Evolutionary conservation across 1,140 invertebrate genomes (phyloP).

Genomic region (Drosophila micromelanica): DNA sequence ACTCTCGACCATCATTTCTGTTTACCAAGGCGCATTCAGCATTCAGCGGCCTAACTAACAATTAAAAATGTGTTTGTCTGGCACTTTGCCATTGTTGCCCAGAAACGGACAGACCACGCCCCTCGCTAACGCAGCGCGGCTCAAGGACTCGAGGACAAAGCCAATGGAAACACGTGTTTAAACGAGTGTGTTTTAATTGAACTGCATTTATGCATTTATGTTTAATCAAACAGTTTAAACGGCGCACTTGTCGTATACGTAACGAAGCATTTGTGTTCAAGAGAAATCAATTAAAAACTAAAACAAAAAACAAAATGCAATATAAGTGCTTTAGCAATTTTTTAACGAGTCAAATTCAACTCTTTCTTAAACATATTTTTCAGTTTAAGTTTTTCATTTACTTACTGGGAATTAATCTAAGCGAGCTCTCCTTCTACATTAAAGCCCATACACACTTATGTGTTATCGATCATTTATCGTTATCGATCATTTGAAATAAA

Average conservation of each 20-base stretch:
- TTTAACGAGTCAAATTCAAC: background rate
- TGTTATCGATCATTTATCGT: too few relatives aligned
- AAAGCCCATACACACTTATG: too few relatives aligned
- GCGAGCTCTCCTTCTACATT: too few relatives aligned
- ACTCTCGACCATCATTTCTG: conserved; percentile 63
- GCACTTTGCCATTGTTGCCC: conserved; percentile 60
- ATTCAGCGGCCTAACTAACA: conserved; percentile 49
- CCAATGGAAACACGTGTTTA: background rate
- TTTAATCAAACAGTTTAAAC: background rate
- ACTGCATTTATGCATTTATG: background rate
- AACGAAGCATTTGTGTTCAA: background rate
- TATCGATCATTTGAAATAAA: too few relatives aligned
- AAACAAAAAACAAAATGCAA: background rate
- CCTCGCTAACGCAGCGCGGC: background rate
- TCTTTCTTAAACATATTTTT: background rate
- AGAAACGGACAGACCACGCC: background rate
- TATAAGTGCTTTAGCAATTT: background rate
- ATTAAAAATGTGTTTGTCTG: conserved; percentile 70
- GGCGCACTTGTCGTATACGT: conserved; percentile 1
- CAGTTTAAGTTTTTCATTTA: too few relatives aligned
- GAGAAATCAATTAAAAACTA: background rate
- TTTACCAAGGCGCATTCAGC: conserved; percentile 41
- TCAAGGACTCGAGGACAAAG: background rate
- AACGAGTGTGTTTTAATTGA: background rate
- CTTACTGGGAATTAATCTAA: too few relatives aligned